Conservation (phyloP, 2,888 invertebrate species). For the Petrolisthes cinctipes region DNA sequence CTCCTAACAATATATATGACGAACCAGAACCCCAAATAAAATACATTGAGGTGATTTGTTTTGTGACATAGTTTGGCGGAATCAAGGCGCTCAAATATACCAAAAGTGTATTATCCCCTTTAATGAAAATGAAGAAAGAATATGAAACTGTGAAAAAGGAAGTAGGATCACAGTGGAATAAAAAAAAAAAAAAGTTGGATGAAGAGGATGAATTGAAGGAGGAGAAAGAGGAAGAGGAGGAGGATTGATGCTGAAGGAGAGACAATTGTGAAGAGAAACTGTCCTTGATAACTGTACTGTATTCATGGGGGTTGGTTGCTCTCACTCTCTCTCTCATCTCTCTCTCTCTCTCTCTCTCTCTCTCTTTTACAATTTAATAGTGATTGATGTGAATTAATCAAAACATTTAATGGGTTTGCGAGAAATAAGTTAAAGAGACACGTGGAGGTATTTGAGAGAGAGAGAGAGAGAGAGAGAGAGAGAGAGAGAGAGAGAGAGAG, state of each 20-base stretch:
- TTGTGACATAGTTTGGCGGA: too few relatives aligned
- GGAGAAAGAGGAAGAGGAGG: not conserved
- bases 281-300: not conserved
- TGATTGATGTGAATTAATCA: too few relatives aligned
- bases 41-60: too few relatives aligned
- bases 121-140: too few relatives aligned
- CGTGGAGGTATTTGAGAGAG: not conserved
- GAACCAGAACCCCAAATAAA: too few relatives aligned
- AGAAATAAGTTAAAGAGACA: not conserved
- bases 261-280: not conserved
- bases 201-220: not conserved
- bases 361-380: not conserved
- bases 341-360: slow-evolving; percentile 8
- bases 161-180: not conserved
- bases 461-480: slow-evolving; percentile 23
- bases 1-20: too few relatives aligned
- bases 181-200: not conserved
- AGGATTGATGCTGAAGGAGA: not conserved
- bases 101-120: too few relatives aligned
- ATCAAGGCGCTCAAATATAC: too few relatives aligned
- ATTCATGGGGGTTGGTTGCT: not conserved
- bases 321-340: not conserved
- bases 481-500: not conserved
- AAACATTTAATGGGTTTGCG: not conserved
- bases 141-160: slow-evolving; percentile 1